These are phyloP conservation scores for Pantherophis alleghaniensis DNA, from an alignment of 2,797 vertebrate species.

Conservation along the genomic window DNA sequence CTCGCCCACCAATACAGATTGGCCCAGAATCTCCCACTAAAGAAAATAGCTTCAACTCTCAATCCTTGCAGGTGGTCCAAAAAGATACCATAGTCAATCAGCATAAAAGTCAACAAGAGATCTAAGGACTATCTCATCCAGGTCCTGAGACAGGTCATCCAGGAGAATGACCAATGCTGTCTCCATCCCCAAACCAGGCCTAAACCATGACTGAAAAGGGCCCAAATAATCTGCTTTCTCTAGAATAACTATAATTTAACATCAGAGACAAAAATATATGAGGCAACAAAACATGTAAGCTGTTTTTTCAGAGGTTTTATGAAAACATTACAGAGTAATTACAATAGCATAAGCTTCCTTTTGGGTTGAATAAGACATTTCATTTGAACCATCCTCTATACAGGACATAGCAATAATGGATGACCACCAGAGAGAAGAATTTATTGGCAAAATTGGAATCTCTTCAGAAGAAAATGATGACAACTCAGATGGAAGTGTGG, in stretches of 20 bases:
- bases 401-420: conserved; percentile 98
- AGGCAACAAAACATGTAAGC: neutral
- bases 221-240: neutral
- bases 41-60: neutral
- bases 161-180: neutral
- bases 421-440: conserved; percentile 92
- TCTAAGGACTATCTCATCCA: neutral
- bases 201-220: neutral
- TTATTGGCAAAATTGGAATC: conserved; percentile 97
- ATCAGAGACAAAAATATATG: neutral
- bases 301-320: neutral
- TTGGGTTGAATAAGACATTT: conserved; percentile 7
- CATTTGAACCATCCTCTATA: conserved; percentile 20
- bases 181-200: neutral
- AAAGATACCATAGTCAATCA: neutral
- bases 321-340: neutral
- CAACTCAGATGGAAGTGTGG: conserved; percentile 86
- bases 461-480: conserved; percentile 90
- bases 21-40: neutral
- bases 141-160: neutral
- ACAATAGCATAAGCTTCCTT: neutral
- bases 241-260: neutral
- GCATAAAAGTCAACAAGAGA: neutral
- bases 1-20: neutral
- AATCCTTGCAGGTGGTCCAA: neutral